Evolutionary conservation across 2,888 invertebrate genomes (phyloP), one percentile per base, ranked within the genome.

Genomic region (Amphimallon solstitiale): DNA sequence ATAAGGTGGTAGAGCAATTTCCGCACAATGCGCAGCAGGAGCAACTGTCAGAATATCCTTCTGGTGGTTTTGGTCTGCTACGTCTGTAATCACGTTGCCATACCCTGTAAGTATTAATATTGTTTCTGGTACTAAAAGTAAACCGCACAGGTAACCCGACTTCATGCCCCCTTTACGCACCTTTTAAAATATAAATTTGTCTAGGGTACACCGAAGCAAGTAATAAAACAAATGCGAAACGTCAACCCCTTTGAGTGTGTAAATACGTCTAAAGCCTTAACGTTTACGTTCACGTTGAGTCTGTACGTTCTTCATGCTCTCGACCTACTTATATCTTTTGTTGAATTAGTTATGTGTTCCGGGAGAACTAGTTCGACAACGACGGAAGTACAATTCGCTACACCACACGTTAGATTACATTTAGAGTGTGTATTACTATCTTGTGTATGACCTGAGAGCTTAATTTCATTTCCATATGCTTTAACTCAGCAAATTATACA

Each of bases 21-120:
- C 67, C 66, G 64, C 76, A 76, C 71, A 72, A 78, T 78, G 78
- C 73, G 68, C 69, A 75, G 73, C 63, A 72, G 70, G 70, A 72
- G 68, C 65, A 65, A 71, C 68, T 71, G 71, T 67, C 74, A 71
- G 72, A 74, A 76, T 66, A 73, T 75, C 65, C 72, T 72, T 66
- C 70, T 77, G 71, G 68, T 77, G 68, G 71, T 76, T 70, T 71
- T 77, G 62, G 74, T 76, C 68, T 76, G 73, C 68, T 74, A 70
- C 68, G 72, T 72, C 65, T 61, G 51, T 60, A 65, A 61, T 43
- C 60, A 65, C 61, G 52, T 70, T 70, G 65, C 51, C 37, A 40
- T 61, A 37, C 60, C 64, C 54, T 45, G 65, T 65, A 51, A 65
- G 65, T 65, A 65, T 35, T 54, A 34, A 17, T 63, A 56, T 40